A percentile compares a stretch with the other conserved stretches of the same genome.
Evolutionary conservation across 2,888 invertebrate species (phyloP).

Genomic region (Geotrupes spiniger): DNA sequence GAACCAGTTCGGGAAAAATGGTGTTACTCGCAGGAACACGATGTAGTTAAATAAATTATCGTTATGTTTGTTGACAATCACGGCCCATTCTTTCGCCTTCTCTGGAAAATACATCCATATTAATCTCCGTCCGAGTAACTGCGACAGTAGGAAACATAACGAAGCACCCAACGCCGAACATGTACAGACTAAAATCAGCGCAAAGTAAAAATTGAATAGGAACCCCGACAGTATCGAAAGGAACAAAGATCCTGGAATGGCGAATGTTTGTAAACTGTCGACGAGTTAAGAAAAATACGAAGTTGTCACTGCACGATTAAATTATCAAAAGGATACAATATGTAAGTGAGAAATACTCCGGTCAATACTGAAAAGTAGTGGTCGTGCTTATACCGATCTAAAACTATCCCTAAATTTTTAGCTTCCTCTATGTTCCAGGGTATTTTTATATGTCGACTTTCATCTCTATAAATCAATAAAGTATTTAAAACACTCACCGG

Average conservation of each 20-base stretch:
- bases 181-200: conserved; percentile 81
- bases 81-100: conserved; percentile 80
- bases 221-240: conserved; percentile 96
- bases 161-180: conserved; percentile 97
- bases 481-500: not conserved
- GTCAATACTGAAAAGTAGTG: conserved; percentile 89
- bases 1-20: conserved; percentile 98
- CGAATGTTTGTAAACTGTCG: conserved; percentile 93
- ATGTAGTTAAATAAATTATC: conserved; percentile 93
- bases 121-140: conserved; percentile 81
- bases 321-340: conserved; percentile 88
- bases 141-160: conserved; percentile 90
- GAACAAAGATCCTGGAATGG: conserved; percentile 98
- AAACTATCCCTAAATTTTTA: conserved; percentile 85
- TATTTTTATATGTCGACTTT: conserved; percentile 80
- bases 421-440: conserved; percentile 95
- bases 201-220: conserved; percentile 89
- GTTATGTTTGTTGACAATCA: conserved; percentile 78
- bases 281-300: conserved; percentile 43
- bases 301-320: not conserved
- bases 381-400: conserved; percentile 89
- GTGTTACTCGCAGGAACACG: conserved; percentile 94
- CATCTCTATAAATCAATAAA: too few species aligned
- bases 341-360: conserved; percentile 86
- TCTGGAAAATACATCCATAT: conserved; percentile 88